Conservation (phyloP, 2,797 vertebrate genomes). For the Pangasius djambal region DNA sequence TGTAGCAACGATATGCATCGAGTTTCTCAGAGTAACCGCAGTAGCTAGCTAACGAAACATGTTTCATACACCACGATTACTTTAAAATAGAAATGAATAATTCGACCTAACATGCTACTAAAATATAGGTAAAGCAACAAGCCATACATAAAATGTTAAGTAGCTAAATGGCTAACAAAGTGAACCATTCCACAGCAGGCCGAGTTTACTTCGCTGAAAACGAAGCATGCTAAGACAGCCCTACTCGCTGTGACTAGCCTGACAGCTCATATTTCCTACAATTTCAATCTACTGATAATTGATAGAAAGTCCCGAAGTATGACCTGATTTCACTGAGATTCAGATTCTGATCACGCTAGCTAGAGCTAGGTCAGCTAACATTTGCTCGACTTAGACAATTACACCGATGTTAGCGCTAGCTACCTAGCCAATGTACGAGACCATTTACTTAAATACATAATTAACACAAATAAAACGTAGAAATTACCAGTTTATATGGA, state of each 20-base stretch:
- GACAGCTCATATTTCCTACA: not conserved
- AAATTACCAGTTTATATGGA: conserved; percentile 30
- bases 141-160: not conserved
- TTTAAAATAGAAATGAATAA: not conserved
- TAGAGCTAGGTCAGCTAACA: not conserved
- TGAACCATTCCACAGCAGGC: not conserved
- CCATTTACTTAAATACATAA: not conserved
- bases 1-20: not conserved
- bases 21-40: not conserved
- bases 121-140: not conserved
- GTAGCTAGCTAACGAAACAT: not conserved
- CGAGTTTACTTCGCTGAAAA: not conserved
- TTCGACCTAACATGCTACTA: no score
- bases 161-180: not conserved
- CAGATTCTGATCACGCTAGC: not conserved
- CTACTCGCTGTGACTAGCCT: not conserved
- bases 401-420: conserved; percentile 35
- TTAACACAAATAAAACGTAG: conserved; percentile 31
- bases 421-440: not conserved
- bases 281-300: not conserved
- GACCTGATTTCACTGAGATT: not conserved
- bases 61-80: not conserved
- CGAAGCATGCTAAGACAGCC: not conserved
- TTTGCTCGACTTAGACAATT: no score
- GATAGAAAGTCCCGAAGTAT: not conserved